Evolutionary conservation across 1,140 invertebrate genomes (phyloP).

Genomic region (Caenorhabditis briggsae): DNA sequence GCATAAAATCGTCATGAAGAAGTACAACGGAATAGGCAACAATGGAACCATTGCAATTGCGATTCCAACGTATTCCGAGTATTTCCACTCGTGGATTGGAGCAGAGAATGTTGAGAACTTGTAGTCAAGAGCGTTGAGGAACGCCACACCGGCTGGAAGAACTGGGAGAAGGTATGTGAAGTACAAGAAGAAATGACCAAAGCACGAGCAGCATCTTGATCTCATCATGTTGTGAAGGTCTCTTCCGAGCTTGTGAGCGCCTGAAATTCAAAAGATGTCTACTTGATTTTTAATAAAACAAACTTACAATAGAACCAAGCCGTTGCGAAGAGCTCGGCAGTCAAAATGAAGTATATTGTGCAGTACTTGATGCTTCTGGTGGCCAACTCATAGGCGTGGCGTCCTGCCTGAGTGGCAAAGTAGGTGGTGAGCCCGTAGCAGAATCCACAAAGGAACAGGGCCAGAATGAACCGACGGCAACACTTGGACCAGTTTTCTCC

Average conservation of each 20-base stretch:
- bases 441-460: constrained; percentile 72
- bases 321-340: constrained; percentile 74
- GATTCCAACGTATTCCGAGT: constrained; percentile 71
- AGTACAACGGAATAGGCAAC: constrained; percentile 74
- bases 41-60: constrained; percentile 74
- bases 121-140: constrained; percentile 74
- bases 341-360: constrained; percentile 74
- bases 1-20: constrained; percentile 68
- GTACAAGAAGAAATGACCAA: constrained; percentile 73
- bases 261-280: constrained; percentile 58
- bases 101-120: constrained; percentile 71
- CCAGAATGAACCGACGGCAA: constrained; percentile 71
- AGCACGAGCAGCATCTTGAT: constrained; percentile 73
- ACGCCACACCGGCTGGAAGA: constrained; percentile 67
- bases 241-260: constrained; percentile 74
- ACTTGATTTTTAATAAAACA: neutral
- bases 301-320: constrained; percentile 77
- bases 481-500: constrained; percentile 74
- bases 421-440: constrained; percentile 69
- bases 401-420: constrained; percentile 77
- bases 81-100: constrained; percentile 71
- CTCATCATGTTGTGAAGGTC: constrained; percentile 74
- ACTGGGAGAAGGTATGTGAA: constrained; percentile 73
- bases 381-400: constrained; percentile 74
- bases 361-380: constrained; percentile 75